Conservation (phyloP, 1,140 invertebrate species). For the Cephus cinctus region DNA sequence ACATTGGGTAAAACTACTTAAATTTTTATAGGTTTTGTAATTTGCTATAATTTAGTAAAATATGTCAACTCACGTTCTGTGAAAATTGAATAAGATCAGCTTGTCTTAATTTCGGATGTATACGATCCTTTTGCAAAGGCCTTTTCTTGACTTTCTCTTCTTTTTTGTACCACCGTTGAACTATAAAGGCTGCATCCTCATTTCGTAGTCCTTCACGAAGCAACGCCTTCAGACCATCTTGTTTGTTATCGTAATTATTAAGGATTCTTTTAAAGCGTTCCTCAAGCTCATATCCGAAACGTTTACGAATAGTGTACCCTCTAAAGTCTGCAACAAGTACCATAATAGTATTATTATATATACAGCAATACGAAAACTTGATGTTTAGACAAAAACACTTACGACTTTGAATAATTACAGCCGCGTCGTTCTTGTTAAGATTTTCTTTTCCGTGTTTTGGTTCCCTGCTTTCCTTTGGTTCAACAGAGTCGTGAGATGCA, state of each 20-base stretch:
- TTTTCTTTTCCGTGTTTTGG: slow-evolving; percentile 47
- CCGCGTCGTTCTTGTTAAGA: slow-evolving; percentile 59
- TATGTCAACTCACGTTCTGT: slow-evolving; percentile 45
- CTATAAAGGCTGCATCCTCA: slow-evolving; percentile 54
- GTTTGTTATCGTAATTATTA: slow-evolving; percentile 47
- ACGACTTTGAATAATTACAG: slow-evolving; percentile 69
- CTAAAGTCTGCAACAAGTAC: slow-evolving; percentile 59
- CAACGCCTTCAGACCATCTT: slow-evolving; percentile 47
- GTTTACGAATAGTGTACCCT: slow-evolving; percentile 65
- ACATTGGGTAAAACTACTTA: too few relatives aligned
- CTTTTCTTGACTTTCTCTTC: slow-evolving; percentile 37
- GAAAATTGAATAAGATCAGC: slow-evolving; percentile 57
- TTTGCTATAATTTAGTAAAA: too few relatives aligned
- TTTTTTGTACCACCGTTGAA: slow-evolving; percentile 51
- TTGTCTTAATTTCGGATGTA: slow-evolving; percentile 50
- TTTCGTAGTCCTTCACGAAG: slow-evolving; percentile 51
- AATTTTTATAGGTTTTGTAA: too few relatives aligned
- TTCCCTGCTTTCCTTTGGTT: slow-evolving; percentile 22
- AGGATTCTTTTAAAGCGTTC: slow-evolving; percentile 51
- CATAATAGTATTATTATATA: too few relatives aligned
- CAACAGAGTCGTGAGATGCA: slow-evolving; percentile 36
- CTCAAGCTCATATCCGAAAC: slow-evolving; percentile 61
- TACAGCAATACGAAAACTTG: too few relatives aligned
- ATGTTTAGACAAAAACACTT: slow-evolving; percentile 49
- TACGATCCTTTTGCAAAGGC: slow-evolving; percentile 28